A percentile compares a stretch with the other conserved stretches of the same genome.
phyloP scores from a whole-genome alignment of 2,888 invertebrate genomes.

The Cerastis rubricosa region DNA sequence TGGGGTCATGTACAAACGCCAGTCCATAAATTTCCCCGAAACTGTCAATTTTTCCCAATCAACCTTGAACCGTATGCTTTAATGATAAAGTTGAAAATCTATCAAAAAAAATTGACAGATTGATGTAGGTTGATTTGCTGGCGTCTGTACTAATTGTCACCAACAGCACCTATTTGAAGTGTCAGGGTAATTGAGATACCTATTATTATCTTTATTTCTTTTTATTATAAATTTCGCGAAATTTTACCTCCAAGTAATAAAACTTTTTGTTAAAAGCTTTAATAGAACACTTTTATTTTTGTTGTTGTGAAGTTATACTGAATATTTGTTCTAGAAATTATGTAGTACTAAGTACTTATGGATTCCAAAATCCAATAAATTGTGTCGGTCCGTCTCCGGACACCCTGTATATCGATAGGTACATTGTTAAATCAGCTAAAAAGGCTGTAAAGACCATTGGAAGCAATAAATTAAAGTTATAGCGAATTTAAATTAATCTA shows the following conservation, averaged over 20 bases:
- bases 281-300: not conserved
- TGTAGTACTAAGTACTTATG: not conserved
- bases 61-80: too few species aligned
- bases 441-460: constrained; percentile 3
- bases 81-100: too few species aligned
- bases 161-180: not conserved
- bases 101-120: too few species aligned
- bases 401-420: too few species aligned
- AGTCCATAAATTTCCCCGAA: too few species aligned
- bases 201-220: not conserved
- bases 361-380: not conserved
- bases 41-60: too few species aligned
- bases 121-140: too few species aligned
- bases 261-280: not conserved
- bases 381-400: not conserved
- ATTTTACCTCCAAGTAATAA: not conserved
- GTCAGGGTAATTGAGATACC: not conserved
- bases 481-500: constrained; percentile 49
- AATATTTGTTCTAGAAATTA: not conserved
- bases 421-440: too few species aligned
- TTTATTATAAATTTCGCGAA: not conserved
- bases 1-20: not conserved
- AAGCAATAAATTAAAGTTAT: constrained; percentile 35
- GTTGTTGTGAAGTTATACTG: not conserved
- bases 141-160: not conserved